Evolutionary conservation across 2,888 invertebrate genomes (phyloP).

Genomic region (Philopedon plagiatum): DNA sequence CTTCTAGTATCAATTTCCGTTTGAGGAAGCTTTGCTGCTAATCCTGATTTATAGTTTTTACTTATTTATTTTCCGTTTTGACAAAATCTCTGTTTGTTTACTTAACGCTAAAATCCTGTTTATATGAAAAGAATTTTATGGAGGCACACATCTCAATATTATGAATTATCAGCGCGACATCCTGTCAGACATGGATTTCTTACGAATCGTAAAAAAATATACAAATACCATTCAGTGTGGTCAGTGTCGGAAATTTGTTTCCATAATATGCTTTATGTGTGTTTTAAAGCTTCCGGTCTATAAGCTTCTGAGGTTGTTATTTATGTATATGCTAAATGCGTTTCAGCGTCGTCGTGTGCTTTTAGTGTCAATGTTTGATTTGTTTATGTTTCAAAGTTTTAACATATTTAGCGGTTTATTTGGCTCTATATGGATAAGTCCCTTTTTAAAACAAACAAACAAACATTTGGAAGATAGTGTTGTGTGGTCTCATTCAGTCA

Average conservation of each 20-base stretch:
- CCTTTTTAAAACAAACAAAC: no score
- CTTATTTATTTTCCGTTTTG: slow-evolving; percentile 28
- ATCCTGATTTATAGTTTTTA: background rate
- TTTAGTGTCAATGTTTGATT: no score
- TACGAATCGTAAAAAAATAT: slow-evolving; percentile 48
- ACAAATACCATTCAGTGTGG: slow-evolving; percentile 45
- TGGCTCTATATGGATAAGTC: no score
- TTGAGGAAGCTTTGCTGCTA: background rate
- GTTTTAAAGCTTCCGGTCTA: slow-evolving; percentile 44
- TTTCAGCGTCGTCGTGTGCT: no score
- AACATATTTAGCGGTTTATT: no score
- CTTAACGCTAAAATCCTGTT: slow-evolving; percentile 40
- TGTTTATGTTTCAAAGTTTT: no score
- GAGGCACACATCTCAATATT: slow-evolving; percentile 37
- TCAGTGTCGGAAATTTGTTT: slow-evolving; percentile 48
- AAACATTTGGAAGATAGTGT: no score
- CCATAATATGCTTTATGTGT: slow-evolving; percentile 45
- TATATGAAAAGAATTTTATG: slow-evolving; percentile 42
- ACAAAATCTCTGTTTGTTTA: slow-evolving; percentile 47
- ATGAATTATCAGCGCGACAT: slow-evolving; percentile 44
- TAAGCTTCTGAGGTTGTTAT: slow-evolving; percentile 12
- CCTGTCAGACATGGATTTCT: slow-evolving; percentile 43
- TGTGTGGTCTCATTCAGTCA: no score
- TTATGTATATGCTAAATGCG: no score
- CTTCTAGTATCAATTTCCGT: background rate